A percentile compares a stretch with the other conserved stretches of the same genome.
phyloP scores from a whole-genome alignment of 1,140 invertebrate genomes.

The Hylyphantes graminicola region DNA sequence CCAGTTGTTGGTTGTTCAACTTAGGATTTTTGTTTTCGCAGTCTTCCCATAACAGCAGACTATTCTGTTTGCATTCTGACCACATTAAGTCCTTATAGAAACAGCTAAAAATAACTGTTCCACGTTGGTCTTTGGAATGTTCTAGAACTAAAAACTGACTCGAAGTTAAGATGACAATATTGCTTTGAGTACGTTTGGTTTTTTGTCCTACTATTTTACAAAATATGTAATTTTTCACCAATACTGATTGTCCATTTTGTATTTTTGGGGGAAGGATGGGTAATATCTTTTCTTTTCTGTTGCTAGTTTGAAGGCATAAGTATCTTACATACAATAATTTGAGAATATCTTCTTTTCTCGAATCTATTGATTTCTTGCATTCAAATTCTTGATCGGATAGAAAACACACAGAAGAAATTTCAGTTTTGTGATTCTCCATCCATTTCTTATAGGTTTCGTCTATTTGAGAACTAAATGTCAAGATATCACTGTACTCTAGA shows the following conservation, averaged over 20 bases:
- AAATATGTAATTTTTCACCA: constrained; percentile 11
- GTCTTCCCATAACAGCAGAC: neutral
- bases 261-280: neutral
- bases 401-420: neutral
- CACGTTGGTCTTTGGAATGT: neutral
- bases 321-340: constrained; percentile 5
- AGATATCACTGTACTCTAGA: neutral
- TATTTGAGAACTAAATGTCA: neutral
- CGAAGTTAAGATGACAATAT: neutral
- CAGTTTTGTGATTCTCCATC: neutral
- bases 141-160: constrained; percentile 17
- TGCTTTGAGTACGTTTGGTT: neutral
- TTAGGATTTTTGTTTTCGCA: neutral
- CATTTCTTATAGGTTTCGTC: neutral
- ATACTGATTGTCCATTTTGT: neutral
- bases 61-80: neutral
- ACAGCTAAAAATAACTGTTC: neutral
- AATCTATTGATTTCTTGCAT: neutral
- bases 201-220: neutral
- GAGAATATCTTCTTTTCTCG: neutral
- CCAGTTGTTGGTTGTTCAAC: too few relatives aligned
- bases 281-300: constrained; percentile 9
- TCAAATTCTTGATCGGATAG: neutral
- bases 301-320: neutral
- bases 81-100: constrained; percentile 15